Conservation (phyloP, 92 coral and sea anemone genomes). For the Paramuricea clavata region DNA sequence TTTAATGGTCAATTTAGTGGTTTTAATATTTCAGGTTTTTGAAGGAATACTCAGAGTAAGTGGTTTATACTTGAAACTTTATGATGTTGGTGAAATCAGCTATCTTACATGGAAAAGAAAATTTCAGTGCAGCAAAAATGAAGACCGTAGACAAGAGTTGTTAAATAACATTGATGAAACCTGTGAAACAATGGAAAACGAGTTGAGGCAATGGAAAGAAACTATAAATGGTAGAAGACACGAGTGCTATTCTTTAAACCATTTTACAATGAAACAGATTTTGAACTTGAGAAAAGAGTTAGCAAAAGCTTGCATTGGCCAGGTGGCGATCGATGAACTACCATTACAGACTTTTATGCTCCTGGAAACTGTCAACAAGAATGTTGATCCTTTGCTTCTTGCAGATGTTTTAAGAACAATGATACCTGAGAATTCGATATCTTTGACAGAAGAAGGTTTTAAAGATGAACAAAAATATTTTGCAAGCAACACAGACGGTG, state of each 20-base stretch:
- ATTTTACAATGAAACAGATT: slow-evolving; percentile 84
- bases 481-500: neutral
- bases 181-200: slow-evolving; percentile 68
- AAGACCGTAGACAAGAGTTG: slow-evolving; percentile 11
- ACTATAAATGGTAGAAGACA: slow-evolving; percentile 66
- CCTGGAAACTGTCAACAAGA: slow-evolving; percentile 79
- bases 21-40: slow-evolving; percentile 50
- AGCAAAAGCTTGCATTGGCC: slow-evolving; percentile 66
- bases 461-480: slow-evolving; percentile 12
- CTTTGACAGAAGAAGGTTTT: neutral
- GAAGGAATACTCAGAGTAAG: slow-evolving; percentile 74
- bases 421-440: slow-evolving; percentile 9
- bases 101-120: slow-evolving; percentile 79
- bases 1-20: too few species aligned
- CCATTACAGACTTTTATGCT: slow-evolving; percentile 75
- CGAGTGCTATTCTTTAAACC: slow-evolving; percentile 69
- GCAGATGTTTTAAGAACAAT: slow-evolving; percentile 13
- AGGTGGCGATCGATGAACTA: slow-evolving; percentile 32
- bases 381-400: slow-evolving; percentile 64
- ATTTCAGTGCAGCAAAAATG: slow-evolving; percentile 62
- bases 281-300: slow-evolving; percentile 73
- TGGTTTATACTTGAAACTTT: slow-evolving; percentile 67
- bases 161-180: slow-evolving; percentile 39
- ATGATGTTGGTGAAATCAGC: slow-evolving; percentile 84
- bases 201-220: slow-evolving; percentile 70